Conservation (phyloP, 2,888 invertebrate genomes). For the Melieria crassipennis region DNA sequence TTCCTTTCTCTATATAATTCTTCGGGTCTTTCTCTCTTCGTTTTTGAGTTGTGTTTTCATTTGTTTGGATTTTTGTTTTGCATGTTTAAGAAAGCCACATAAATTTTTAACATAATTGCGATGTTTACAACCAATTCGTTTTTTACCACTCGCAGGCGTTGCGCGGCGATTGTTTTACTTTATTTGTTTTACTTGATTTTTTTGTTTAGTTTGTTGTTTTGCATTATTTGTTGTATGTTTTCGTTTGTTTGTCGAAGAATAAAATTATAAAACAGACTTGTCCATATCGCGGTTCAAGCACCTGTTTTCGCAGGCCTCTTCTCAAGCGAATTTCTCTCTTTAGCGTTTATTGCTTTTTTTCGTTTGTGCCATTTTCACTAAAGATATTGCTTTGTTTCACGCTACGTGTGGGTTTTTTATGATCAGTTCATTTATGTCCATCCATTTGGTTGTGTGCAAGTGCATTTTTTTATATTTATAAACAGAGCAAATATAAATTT, state of each 20-base stretch:
- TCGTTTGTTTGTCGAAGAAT: background rate
- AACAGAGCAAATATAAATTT: conserved; percentile 53
- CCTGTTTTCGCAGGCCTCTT: no score
- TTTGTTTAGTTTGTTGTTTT: conserved; percentile 9
- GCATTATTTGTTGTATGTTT: conserved; percentile 15
- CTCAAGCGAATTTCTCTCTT: conserved; percentile 8
- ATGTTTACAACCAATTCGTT: conserved; percentile 52
- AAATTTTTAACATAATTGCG: conserved; percentile 32
- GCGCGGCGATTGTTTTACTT: conserved; percentile 34
- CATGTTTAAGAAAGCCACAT: conserved; percentile 28
- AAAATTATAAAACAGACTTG: no score
- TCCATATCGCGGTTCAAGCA: no score
- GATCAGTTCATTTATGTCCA: background rate
- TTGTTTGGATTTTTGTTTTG: conserved; percentile 7
- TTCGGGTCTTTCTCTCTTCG: conserved; percentile 43
- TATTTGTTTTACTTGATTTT: conserved; percentile 30
- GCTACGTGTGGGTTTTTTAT: conserved; percentile 22
- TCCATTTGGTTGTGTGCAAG: background rate
- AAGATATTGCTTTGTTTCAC: conserved; percentile 18
- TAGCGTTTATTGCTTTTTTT: conserved; percentile 26
- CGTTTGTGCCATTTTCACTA: conserved; percentile 25
- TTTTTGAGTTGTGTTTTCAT: conserved; percentile 41
- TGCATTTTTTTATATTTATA: conserved; percentile 26
- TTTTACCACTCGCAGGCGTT: conserved; percentile 19
- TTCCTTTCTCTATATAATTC: conserved; percentile 25